Conservation (phyloP, 2,113 vertebrate genomes). For the Oenanthe oenanthe region DNA sequence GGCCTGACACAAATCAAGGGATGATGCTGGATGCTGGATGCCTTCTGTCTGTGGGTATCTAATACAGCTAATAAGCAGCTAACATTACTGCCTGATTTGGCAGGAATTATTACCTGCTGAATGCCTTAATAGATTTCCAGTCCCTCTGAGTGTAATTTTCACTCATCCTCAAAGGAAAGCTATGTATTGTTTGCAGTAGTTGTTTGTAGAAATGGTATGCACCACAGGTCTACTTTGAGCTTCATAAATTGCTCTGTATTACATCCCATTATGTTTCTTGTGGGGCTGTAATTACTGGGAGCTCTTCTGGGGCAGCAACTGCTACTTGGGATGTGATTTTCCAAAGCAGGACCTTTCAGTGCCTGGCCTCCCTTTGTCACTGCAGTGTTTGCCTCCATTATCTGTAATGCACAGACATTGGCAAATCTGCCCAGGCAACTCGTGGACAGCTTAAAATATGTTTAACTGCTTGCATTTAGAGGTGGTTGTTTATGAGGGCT, state of each 20-base stretch:
- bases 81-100: conserved; percentile 12
- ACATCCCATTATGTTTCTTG: not conserved
- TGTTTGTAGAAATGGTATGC: conserved; percentile 46
- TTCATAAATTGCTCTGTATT: not conserved
- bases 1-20: conserved; percentile 7
- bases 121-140: conserved; percentile 31
- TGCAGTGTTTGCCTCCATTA: not conserved
- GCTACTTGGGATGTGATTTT: not conserved
- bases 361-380: not conserved
- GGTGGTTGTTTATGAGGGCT: not conserved
- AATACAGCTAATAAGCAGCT: conserved; percentile 35
- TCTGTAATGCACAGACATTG: not conserved
- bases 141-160: not conserved
- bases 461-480: conserved; percentile 3
- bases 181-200: not conserved
- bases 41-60: not conserved
- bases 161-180: conserved; percentile 29
- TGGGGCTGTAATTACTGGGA: not conserved
- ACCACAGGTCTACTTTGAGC: not conserved
- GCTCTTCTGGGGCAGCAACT: not conserved
- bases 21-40: not conserved
- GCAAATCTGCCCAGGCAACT: not conserved
- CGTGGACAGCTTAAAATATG: not conserved
- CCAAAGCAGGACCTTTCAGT: not conserved
- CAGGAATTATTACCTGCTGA: conserved; percentile 40